These are phyloP conservation scores for Dicycla oo DNA, from an alignment of 2,888 invertebrate genomes.

Conservation along the genomic window DNA sequence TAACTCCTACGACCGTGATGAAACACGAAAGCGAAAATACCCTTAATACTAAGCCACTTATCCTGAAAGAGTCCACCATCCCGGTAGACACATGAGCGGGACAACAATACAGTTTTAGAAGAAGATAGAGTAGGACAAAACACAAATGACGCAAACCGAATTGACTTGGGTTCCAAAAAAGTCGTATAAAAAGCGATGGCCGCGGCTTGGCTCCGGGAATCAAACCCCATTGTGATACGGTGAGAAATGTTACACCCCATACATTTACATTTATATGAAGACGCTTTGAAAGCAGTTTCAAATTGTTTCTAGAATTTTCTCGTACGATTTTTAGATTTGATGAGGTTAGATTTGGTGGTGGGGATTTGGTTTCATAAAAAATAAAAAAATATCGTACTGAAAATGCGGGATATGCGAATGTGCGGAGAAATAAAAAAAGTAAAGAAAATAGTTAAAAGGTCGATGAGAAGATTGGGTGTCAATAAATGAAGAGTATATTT, in stretches of 20 bases:
- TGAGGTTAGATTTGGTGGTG: conserved; percentile 15
- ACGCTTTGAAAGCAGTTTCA: conserved; percentile 64
- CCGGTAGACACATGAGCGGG: conserved; percentile 35
- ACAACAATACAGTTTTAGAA: conserved; percentile 19
- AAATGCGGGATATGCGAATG: too few relatives aligned
- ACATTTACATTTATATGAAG: conserved; percentile 85
- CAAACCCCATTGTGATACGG: conserved; percentile 79
- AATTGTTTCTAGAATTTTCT: conserved; percentile 64
- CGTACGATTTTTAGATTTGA: conserved; percentile 15
- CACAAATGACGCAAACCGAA: conserved; percentile 64
- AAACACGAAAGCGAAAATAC: conserved; percentile 39
- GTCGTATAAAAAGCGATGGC: conserved; percentile 63
- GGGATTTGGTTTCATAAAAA: too few relatives aligned
- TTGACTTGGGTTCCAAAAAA: conserved; percentile 67
- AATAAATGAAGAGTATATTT: neutral
- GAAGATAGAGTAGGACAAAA: conserved; percentile 55
- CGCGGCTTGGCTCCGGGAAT: conserved; percentile 69
- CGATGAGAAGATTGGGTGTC: too few relatives aligned
- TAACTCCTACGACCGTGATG: conserved; percentile 10
- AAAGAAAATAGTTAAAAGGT: neutral
- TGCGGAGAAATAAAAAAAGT: neutral
- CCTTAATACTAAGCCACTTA: conserved; percentile 58
- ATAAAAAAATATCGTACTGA: too few relatives aligned
- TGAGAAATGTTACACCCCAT: conserved; percentile 75
- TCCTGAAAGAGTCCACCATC: conserved; percentile 46